phyloP scores from a whole-genome alignment of 2,113 vertebrate genomes.

The Chionomys nivalis region DNA sequence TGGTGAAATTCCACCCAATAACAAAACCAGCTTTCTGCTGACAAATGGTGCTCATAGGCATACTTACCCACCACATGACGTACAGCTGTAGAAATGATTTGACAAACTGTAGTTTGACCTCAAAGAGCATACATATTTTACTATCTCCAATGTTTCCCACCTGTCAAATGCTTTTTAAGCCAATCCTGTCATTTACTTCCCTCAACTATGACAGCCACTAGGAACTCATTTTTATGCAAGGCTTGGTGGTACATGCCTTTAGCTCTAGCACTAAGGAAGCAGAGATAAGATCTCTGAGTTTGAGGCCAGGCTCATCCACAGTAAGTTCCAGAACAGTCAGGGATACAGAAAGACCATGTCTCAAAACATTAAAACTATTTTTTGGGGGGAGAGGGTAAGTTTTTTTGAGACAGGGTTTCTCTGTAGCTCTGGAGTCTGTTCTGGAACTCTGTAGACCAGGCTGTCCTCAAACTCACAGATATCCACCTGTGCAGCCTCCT shows the following conservation, averaged over 20 bases:
- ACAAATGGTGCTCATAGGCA: not conserved
- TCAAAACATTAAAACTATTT: not conserved
- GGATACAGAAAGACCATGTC: not conserved
- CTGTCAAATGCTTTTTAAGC: not conserved
- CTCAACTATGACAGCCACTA: not conserved
- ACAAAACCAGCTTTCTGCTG: not conserved
- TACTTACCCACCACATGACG: not conserved
- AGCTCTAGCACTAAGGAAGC: not conserved
- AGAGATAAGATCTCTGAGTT: not conserved
- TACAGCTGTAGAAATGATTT: not conserved
- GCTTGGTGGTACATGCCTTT: too few species aligned
- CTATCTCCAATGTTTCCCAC: not conserved
- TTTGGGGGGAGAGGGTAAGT: too few species aligned
- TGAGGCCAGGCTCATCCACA: not conserved
- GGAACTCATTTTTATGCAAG: not conserved
- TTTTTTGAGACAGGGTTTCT: too few species aligned
- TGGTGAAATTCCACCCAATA: not conserved
- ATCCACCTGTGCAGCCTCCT: too few species aligned
- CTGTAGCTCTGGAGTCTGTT: too few species aligned
- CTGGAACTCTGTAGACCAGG: too few species aligned
- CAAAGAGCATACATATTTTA: constrained; percentile 7
- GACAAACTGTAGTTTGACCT: not conserved
- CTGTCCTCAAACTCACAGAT: too few species aligned
- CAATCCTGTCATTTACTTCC: not conserved
- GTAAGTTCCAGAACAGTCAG: not conserved